Evolutionary conservation across 2,888 invertebrate species (phyloP), one percentile per base, ranked within the genome.

Genomic region (Tanypteryx hageni): DNA sequence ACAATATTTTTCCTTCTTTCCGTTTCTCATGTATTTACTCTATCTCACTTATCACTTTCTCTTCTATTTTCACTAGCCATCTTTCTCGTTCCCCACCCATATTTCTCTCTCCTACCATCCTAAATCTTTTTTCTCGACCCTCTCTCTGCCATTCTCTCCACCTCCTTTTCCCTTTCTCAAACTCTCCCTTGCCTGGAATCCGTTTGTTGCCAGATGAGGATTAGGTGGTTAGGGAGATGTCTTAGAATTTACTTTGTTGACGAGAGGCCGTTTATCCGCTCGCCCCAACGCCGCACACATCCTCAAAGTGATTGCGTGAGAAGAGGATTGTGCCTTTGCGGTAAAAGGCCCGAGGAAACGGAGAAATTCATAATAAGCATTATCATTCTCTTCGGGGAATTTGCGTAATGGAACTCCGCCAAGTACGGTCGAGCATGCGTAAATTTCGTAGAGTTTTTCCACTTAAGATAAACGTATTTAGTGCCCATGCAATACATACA

Each of bases 391-490:
- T 27, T 27, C 27, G 76, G 76, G 22, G 76, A 76, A 76, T 76
- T 76, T 27, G 27, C 76, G 27, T 22, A 76, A 76, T 76, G 76
- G 76, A 76, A 76, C 76, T 27, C 76, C 22, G 76, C 76, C 76
- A 76, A 76, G 76, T 27, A 27, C 76, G 8, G 27, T 27, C 76
- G 76, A 76, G 27, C 27, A 8, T 22, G 76, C 22, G 27, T 27
- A 27, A 27, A 76, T 76, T 76, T 76, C 18, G 27, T 27, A 13
- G 22, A 16, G 68, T 22, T 68, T n/a, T n/a, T 68, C 68, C 76
- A 76, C 76, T 22, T 8, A 1, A 22, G 22, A 76, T 76, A 27
- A 76, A 27, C 76, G 22, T 76, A 27, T 76, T 76, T 76, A 76
- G 22, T 27, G 76, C 76, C 76, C 27, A 76, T 76, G 27, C 13